Evolutionary conservation across 2,113 vertebrate species (phyloP).

Genomic region (Neodon shergylaensis): DNA sequence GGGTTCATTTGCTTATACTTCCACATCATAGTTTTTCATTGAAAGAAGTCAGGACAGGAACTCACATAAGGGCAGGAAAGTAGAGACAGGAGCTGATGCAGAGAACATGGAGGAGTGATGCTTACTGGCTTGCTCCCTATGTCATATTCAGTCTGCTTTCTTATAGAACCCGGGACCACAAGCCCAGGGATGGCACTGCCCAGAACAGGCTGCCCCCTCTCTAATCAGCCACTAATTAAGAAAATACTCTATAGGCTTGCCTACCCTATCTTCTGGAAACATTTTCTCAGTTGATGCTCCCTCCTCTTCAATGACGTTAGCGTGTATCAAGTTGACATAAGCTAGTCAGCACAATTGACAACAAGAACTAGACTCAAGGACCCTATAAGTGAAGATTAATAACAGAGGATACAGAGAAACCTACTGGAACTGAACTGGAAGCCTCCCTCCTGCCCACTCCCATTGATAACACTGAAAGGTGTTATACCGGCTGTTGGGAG

Average conservation of each 20-base stretch:
- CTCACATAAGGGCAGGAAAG: not conserved
- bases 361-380: not conserved
- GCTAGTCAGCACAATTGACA: not conserved
- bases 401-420: not conserved
- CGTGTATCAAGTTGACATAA: not conserved
- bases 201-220: not conserved
- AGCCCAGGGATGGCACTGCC: not conserved
- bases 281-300: not conserved
- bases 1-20: not conserved
- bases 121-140: not conserved
- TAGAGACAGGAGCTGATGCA: not conserved
- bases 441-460: not conserved
- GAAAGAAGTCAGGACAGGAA: not conserved
- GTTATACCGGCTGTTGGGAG: too few relatives aligned
- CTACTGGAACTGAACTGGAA: not conserved
- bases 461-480: not conserved
- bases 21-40: not conserved
- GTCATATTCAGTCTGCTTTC: not conserved
- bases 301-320: too few relatives aligned
- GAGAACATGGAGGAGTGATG: not conserved
- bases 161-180: not conserved
- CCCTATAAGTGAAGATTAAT: not conserved
- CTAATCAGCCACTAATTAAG: not conserved
- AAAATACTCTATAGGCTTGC: not conserved
- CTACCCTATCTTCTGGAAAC: not conserved